Percentiles rank a stretch among this genome's conserved stretches.
Conservation (phyloP, 92 coral and sea anemone species). For the Micromussa lordhowensis region DNA sequence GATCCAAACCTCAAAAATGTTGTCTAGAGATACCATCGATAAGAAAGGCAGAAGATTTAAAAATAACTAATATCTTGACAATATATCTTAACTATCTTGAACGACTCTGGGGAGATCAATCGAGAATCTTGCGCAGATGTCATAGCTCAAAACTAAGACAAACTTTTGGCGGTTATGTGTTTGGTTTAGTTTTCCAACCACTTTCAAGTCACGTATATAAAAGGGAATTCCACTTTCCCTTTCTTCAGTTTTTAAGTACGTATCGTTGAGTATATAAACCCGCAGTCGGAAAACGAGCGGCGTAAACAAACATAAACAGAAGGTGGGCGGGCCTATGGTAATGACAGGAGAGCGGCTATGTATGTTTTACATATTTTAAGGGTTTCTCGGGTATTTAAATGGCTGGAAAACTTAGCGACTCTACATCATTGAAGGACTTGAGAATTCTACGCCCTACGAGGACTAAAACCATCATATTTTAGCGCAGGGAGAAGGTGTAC, state of each 20-base stretch:
- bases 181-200: background rate
- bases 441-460: background rate
- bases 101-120: background rate
- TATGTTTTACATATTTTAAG: background rate
- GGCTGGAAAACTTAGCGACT: background rate
- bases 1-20: constrained; percentile 11
- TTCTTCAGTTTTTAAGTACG: background rate
- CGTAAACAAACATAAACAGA: too few species aligned
- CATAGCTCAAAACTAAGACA: background rate
- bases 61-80: background rate
- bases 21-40: background rate
- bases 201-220: background rate
- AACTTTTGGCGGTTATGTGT: background rate
- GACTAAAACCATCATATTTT: background rate
- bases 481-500: background rate
- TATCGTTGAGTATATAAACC: background rate
- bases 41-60: background rate
- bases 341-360: background rate
- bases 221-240: background rate
- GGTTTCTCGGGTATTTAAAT: background rate
- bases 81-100: background rate
- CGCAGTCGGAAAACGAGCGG: background rate
- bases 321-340: background rate
- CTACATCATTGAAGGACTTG: background rate
- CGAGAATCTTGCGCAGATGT: background rate